These are phyloP conservation scores for Gobio occitaniae DNA, from an alignment of 2,797 vertebrate species.

Conservation along the genomic window DNA sequence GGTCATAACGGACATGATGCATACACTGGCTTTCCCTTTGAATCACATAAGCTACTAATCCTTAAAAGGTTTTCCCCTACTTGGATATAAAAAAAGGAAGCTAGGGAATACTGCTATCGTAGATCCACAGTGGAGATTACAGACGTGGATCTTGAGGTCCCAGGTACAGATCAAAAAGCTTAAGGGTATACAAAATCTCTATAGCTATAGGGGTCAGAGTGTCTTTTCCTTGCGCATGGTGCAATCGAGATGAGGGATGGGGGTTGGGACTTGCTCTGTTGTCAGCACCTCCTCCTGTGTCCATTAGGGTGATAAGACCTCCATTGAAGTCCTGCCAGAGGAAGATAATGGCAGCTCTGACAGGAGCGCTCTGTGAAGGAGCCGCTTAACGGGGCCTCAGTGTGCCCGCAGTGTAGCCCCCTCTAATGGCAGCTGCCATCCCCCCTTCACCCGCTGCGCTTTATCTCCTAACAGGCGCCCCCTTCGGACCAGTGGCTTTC, in stretches of 20 bases:
- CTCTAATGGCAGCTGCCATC: slow-evolving; percentile 45
- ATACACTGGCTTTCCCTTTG: slow-evolving; percentile 29
- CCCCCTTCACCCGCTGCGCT: slow-evolving; percentile 44
- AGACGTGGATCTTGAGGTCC: slow-evolving; percentile 21
- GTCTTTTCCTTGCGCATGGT: slow-evolving; percentile 27
- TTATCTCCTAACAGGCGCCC: slow-evolving; percentile 56
- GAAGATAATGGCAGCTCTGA: slow-evolving; percentile 70
- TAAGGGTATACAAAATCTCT: slow-evolving; percentile 28
- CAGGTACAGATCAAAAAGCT: slow-evolving; percentile 54
- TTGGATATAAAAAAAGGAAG: not conserved
- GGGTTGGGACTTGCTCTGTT: slow-evolving; percentile 64
- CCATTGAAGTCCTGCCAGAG: slow-evolving; percentile 79
- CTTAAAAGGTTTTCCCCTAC: not conserved
- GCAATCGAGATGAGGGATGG: slow-evolving; percentile 38
- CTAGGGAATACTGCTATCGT: not conserved
- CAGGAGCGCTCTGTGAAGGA: slow-evolving; percentile 53
- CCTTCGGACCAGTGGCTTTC: slow-evolving; percentile 52
- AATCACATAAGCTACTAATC: slow-evolving; percentile 28
- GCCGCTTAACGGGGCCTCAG: slow-evolving; percentile 45
- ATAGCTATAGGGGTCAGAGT: slow-evolving; percentile 29
- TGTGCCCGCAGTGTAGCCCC: slow-evolving; percentile 37
- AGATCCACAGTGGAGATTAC: slow-evolving; percentile 35
- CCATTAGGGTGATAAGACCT: slow-evolving; percentile 80
- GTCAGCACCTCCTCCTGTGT: slow-evolving; percentile 63
- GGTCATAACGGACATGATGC: slow-evolving; percentile 26